These are phyloP conservation scores for Cheilosia pagana DNA, from an alignment of 2,888 invertebrate species.

Conservation along the genomic window DNA sequence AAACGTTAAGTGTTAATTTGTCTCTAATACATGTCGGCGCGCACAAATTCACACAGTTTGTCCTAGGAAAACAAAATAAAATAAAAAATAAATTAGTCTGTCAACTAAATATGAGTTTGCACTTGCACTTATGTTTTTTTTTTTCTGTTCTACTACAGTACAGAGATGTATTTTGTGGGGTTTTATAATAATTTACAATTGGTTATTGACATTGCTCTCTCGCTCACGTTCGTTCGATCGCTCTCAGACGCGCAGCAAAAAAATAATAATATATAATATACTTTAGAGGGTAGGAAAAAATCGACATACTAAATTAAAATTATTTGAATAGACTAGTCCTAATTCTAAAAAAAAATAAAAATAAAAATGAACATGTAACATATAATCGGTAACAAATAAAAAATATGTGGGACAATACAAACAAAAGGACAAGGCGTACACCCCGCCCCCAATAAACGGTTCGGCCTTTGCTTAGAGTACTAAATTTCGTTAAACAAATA, in stretches of 20 bases:
- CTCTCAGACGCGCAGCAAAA: constrained; percentile 2
- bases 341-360: constrained; percentile 1
- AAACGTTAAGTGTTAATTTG: neutral
- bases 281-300: constrained; percentile 1
- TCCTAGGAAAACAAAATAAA: neutral
- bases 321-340: constrained; percentile 30
- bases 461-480: neutral
- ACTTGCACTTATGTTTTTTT: constrained; percentile 5
- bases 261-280: neutral
- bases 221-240: neutral
- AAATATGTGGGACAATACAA: constrained; percentile 1
- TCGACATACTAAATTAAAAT: constrained; percentile 23
- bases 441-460: neutral
- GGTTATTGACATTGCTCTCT: constrained; percentile 38
- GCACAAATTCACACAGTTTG: constrained; percentile 1
- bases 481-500: constrained; percentile 20
- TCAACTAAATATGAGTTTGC: constrained; percentile 46
- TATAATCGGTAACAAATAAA: constrained; percentile 6
- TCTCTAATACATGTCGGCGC: neutral
- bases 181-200: constrained; percentile 38
- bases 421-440: neutral
- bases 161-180: constrained; percentile 3
- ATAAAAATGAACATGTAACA: neutral
- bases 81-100: constrained; percentile 34
- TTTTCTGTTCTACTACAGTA: neutral